These are phyloP conservation scores for Trypoxylon attenuatum DNA, from an alignment of 2,888 invertebrate species.

Conservation along the genomic window DNA sequence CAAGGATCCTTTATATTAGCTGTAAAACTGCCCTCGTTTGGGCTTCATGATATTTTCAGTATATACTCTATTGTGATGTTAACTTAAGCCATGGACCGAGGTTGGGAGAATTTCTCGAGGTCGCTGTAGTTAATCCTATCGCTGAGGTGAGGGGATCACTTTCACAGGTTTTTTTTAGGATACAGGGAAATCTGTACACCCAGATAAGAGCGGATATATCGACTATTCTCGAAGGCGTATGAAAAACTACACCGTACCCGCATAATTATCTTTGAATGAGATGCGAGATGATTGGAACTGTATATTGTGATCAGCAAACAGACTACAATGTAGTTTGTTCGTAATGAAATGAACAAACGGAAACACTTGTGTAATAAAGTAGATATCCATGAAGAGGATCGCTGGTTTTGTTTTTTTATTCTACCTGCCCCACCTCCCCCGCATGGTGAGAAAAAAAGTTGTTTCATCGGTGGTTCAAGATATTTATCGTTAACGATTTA, in stretches of 20 bases:
- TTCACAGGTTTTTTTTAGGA: conserved; percentile 67
- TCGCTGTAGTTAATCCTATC: conserved; percentile 69
- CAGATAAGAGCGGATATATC: conserved; percentile 44
- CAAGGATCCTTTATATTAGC: conserved; percentile 49
- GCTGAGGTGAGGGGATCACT: conserved; percentile 68
- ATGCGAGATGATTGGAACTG: conserved; percentile 60
- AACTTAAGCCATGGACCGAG: conserved; percentile 72
- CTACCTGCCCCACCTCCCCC: no score
- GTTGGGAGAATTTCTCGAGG: conserved; percentile 69
- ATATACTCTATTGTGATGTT: conserved; percentile 74
- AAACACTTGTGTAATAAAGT: conserved; percentile 74
- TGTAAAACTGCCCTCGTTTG: conserved; percentile 40
- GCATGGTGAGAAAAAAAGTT: no score
- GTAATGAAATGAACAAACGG: conserved; percentile 71
- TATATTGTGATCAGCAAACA: conserved; percentile 72
- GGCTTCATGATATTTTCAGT: conserved; percentile 61
- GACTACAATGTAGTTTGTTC: conserved; percentile 74
- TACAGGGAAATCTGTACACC: conserved; percentile 57
- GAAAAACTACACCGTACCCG: conserved; percentile 55
- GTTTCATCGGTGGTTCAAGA: no score
- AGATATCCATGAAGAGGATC: conserved; percentile 68
- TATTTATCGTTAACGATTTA: no score
- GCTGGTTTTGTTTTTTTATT: conserved; percentile 9
- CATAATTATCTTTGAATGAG: conserved; percentile 66
- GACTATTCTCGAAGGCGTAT: conserved; percentile 60